Base-by-base conservation (phyloP, 2,888 invertebrate species). In the Papilio elwesi region DNA sequence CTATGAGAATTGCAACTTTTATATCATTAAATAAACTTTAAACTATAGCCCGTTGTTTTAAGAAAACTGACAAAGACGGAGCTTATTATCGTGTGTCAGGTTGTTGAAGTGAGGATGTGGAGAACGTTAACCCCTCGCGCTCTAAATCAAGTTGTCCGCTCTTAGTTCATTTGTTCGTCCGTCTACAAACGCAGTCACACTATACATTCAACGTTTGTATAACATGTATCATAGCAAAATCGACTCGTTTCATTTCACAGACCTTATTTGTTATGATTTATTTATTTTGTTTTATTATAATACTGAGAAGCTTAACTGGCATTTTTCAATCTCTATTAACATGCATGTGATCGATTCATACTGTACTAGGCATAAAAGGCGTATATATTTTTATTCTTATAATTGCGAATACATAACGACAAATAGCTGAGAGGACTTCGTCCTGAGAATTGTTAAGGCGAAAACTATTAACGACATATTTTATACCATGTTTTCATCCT, bases 81-180 rank as follows among this genome's bases (percentile, higher is more conserved):
- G 48, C 62, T 62, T 26, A 71, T 64, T 71, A 71, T 71, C 52
- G 59, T 71, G 62, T 53, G 59, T 71, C 68, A 52, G 53, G 55
- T 72, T 72, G 68, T 68, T 68, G 26, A 62, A 65, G 72, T 55
- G 51, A 68, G 69, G 55, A 72, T 68, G 64, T 43, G 51, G 64
- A 73, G 68, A 83, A 78, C 88, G 79, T 84, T 86, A 87, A 88
- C 87, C 89, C 81, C 71, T 75, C 74, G 78, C 80, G 84, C 84
- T 83, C 87, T 90, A 90, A 91, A 90, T 91, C 90, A 90, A 86
- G 83, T 84, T 88, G 90, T 89, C 88, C 86, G 85, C 83, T 83
- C 85, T 86, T 84, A 85, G 79, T 83, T 81, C 80, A 80, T 81
- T 84, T 85, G 83, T 81, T 81, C 81, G 82, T 81, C 79, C 79